These are phyloP conservation scores for Pedetes capensis DNA, from an alignment of 2,113 vertebrate species.

Conservation along the genomic window DNA sequence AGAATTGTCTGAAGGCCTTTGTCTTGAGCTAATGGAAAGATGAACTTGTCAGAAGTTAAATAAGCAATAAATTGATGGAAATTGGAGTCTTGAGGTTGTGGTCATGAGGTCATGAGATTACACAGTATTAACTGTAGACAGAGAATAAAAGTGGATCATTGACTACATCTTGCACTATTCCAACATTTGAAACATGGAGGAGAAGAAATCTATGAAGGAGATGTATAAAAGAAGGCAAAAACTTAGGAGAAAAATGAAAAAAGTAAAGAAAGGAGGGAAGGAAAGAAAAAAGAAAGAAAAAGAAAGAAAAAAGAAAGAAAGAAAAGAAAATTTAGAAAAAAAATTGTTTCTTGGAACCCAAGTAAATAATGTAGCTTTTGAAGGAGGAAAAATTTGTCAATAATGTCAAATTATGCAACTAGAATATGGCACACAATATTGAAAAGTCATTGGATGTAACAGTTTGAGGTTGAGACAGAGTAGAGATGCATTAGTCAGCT, in stretches of 20 bases:
- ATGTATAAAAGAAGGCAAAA: not conserved
- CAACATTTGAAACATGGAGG: not conserved
- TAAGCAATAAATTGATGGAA: not conserved
- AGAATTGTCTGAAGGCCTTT: not conserved
- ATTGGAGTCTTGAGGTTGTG: too few species aligned
- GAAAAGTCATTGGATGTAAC: not conserved
- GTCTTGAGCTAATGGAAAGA: not conserved
- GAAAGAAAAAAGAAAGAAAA: too few species aligned
- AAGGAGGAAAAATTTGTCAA: not conserved
- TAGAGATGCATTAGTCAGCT: not conserved
- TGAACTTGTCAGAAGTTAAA: not conserved
- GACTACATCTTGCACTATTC: not conserved
- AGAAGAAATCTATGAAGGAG: not conserved
- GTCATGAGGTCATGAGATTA: not conserved
- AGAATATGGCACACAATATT: not conserved
- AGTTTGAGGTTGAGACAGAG: not conserved
- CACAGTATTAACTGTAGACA: not conserved
- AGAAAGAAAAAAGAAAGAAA: too few species aligned
- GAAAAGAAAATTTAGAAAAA: too few species aligned
- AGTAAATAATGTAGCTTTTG: too few species aligned
- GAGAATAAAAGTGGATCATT: not conserved
- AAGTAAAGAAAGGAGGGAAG: too few species aligned
- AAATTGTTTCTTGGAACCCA: not conserved
- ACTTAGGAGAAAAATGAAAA: not conserved
- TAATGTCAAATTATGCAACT: rapidly evolving